Conservation (phyloP, 2,888 invertebrate genomes). For the Drosophila flavopinicola region DNA sequence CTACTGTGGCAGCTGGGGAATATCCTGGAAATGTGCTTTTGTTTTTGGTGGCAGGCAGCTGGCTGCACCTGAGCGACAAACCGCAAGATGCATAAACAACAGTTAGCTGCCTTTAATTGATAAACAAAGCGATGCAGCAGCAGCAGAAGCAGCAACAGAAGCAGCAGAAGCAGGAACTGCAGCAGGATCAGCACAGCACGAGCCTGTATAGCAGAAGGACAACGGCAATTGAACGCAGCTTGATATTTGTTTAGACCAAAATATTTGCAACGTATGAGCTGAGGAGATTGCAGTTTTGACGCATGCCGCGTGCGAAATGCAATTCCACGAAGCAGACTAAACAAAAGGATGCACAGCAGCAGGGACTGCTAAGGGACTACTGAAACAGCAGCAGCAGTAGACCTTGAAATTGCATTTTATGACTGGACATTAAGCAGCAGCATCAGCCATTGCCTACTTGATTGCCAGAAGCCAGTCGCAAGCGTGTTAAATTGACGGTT, state of each 20-base stretch:
- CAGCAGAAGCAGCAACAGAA: slow-evolving; percentile 14
- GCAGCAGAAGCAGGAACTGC: slow-evolving; percentile 10
- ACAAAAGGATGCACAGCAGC: slow-evolving; percentile 42
- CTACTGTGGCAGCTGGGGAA: slow-evolving; percentile 41
- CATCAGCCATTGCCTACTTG: neutral
- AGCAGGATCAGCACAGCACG: slow-evolving; percentile 41
- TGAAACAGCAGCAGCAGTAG: slow-evolving; percentile 54
- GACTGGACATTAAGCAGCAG: slow-evolving; percentile 59
- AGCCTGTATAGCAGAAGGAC: slow-evolving; percentile 44
- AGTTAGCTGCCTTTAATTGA: slow-evolving; percentile 66
- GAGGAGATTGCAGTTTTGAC: slow-evolving; percentile 30
- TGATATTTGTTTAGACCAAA: slow-evolving; percentile 61
- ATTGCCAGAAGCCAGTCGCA: slow-evolving; percentile 12
- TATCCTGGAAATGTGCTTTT: slow-evolving; percentile 46
- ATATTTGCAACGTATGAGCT: slow-evolving; percentile 71
- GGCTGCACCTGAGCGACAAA: slow-evolving; percentile 58
- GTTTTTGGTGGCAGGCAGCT: slow-evolving; percentile 45
- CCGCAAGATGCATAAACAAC: slow-evolving; percentile 63
- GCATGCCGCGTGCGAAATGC: slow-evolving; percentile 25
- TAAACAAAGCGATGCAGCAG: slow-evolving; percentile 46
- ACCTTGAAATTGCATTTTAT: slow-evolving; percentile 75
- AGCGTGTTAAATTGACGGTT: slow-evolving; percentile 65
- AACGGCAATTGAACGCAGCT: slow-evolving; percentile 57
- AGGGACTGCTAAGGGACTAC: slow-evolving; percentile 56
- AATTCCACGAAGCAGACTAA: slow-evolving; percentile 51